Conservation (phyloP, 2,888 invertebrate species). For the Conops quadrifasciatus region DNA sequence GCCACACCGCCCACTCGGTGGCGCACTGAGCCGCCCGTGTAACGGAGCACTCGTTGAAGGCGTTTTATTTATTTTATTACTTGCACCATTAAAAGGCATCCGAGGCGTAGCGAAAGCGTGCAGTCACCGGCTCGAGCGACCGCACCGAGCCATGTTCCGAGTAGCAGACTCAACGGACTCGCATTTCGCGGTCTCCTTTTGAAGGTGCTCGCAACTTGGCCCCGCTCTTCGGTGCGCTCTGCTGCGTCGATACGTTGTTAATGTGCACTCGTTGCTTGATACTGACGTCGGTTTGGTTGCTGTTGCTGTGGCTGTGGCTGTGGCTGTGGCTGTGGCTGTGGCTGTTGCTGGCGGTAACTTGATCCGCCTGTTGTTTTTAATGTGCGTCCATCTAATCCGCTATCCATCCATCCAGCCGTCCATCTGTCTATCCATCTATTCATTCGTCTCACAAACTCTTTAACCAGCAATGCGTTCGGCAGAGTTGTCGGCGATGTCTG, state of each 20-base stretch:
- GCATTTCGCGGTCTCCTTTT: conserved; percentile 31
- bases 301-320: conserved; percentile 16
- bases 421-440: conserved; percentile 11
- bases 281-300: neutral
- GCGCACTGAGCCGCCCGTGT: neutral
- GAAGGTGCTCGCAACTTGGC: conserved; percentile 21
- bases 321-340: conserved; percentile 51
- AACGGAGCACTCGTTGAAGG: conserved; percentile 16
- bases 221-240: conserved; percentile 47
- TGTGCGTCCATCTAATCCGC: conserved; percentile 28
- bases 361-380: conserved; percentile 27
- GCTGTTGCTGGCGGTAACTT: conserved; percentile 23
- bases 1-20: conserved; percentile 20
- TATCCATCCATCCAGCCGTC: conserved; percentile 20
- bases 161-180: conserved; percentile 8
- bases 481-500: conserved; percentile 11
- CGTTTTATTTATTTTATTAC: conserved; percentile 37
- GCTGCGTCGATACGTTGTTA: conserved; percentile 41
- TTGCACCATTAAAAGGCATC: conserved; percentile 28
- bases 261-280: conserved; percentile 14
- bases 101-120: conserved; percentile 34
- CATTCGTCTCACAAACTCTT: conserved; percentile 7
- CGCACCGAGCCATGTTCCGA: neutral
- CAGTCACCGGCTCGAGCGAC: conserved; percentile 8
- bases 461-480: conserved; percentile 12